Evolutionary conservation across 53 echinoderm and acorn worm species (phyloP).

Genomic region (Stichopus horrens): DNA sequence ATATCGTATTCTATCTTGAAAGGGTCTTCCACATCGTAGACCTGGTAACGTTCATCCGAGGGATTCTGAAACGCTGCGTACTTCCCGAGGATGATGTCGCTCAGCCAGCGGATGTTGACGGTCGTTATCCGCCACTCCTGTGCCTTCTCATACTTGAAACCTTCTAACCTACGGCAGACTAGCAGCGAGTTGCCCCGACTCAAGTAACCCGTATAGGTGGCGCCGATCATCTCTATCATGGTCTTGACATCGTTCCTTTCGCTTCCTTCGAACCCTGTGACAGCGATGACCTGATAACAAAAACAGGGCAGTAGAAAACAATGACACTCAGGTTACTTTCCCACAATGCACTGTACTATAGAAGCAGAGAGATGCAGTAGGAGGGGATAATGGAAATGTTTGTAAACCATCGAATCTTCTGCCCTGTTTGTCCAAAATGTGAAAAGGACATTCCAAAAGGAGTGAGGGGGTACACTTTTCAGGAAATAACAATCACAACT

Average conservation of each 20-base stretch:
- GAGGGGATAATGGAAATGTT: too few species aligned
- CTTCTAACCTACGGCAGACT: conserved; percentile 87
- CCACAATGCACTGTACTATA: too few species aligned
- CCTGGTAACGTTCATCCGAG: conserved; percentile 70
- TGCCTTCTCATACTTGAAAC: conserved; percentile 92
- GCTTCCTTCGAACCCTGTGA: conserved; percentile 95
- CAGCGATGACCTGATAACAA: conserved; percentile 73
- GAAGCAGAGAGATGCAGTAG: too few species aligned
- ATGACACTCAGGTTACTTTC: too few species aligned
- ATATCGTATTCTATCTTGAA: conserved; percentile 77
- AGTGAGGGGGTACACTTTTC: too few species aligned
- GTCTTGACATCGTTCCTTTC: conserved; percentile 96
- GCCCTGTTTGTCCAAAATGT: too few species aligned
- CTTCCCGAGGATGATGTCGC: conserved; percentile 86
- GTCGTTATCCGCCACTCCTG: conserved; percentile 90
- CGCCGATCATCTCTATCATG: conserved; percentile 84
- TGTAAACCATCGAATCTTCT: too few species aligned
- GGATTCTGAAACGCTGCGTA: conserved; percentile 72
- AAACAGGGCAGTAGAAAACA: too few species aligned
- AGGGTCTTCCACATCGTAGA: conserved; percentile 83
- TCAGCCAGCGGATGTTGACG: conserved; percentile 92
- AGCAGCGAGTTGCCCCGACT: conserved; percentile 89
- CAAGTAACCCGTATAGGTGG: conserved; percentile 93
- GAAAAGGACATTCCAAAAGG: too few species aligned
- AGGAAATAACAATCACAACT: too few species aligned